phyloP scores from a whole-genome alignment of 2,797 vertebrate genomes.

The Dicrostonyx torquatus region DNA sequence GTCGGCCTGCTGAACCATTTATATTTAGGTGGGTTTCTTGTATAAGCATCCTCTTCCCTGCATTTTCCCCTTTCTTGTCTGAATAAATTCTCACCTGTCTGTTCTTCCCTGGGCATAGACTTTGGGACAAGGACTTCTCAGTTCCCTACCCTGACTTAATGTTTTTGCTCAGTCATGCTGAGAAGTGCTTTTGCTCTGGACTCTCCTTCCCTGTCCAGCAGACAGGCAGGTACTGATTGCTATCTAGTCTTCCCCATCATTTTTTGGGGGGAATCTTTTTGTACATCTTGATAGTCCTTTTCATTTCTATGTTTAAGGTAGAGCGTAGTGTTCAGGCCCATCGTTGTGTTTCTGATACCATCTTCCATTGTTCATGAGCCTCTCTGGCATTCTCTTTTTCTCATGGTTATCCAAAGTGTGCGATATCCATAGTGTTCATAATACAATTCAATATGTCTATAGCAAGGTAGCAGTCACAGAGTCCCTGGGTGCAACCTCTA shows the following conservation, averaged over 20 bases:
- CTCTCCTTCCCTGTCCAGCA: constrained; percentile 96
- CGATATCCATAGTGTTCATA: constrained; percentile 95
- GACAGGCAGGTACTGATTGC: constrained; percentile 94
- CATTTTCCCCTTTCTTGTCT: constrained; percentile 97
- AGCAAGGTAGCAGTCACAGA: constrained; percentile 83
- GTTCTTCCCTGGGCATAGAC: constrained; percentile 96
- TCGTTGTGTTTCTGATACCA: constrained; percentile 93
- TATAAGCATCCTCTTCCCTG: constrained; percentile 98
- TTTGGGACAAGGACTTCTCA: constrained; percentile 98
- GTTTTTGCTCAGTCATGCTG: constrained; percentile 98
- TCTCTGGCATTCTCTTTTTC: constrained; percentile 96
- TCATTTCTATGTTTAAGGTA: constrained; percentile 98
- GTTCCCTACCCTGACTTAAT: constrained; percentile 97
- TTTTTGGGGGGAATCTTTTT: constrained; percentile 96
- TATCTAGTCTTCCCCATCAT: constrained; percentile 95
- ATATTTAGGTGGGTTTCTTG: constrained; percentile 96
- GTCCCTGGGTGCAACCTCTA: neutral
- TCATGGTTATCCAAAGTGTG: constrained; percentile 93
- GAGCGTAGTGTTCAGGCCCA: constrained; percentile 96
- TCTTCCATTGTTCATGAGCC: constrained; percentile 93
- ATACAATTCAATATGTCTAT: constrained; percentile 96
- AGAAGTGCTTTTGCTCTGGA: constrained; percentile 95
- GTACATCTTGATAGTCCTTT: constrained; percentile 98
- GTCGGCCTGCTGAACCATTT: constrained; percentile 97
- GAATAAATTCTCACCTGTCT: constrained; percentile 96